Conservation (phyloP, 2,888 invertebrate genomes). For the Eugnorisma glareosa region DNA sequence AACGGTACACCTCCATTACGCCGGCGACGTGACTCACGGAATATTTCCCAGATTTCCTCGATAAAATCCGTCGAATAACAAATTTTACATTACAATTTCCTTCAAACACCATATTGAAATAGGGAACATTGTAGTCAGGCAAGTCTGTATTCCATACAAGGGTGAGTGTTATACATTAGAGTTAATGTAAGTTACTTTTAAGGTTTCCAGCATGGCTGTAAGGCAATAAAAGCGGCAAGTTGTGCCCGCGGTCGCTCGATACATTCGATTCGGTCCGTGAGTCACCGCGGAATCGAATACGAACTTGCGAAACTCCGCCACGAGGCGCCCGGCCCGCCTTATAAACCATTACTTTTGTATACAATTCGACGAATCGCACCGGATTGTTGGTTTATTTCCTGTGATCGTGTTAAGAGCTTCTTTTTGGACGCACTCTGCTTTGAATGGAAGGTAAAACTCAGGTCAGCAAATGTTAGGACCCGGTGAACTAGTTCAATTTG, state of each 20-base stretch:
- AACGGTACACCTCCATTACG: conserved; percentile 35
- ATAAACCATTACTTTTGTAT: conserved; percentile 70
- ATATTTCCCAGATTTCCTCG: conserved; percentile 52
- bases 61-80: conserved; percentile 55
- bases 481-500: conserved; percentile 53
- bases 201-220: conserved; percentile 74
- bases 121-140: conserved; percentile 46
- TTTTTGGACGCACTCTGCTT: conserved; percentile 52
- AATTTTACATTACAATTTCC: conserved; percentile 53
- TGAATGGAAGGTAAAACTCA: conserved; percentile 61
- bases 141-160: conserved; percentile 46
- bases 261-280: conserved; percentile 79
- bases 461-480: conserved; percentile 52
- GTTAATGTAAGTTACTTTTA: conserved; percentile 76
- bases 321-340: conserved; percentile 64
- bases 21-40: conserved; percentile 53
- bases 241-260: conserved; percentile 70
- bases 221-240: conserved; percentile 80
- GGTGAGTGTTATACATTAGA: conserved; percentile 64
- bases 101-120: conserved; percentile 60
- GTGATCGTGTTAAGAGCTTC: conserved; percentile 63
- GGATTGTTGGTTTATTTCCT: conserved; percentile 71
- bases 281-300: conserved; percentile 77
- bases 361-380: conserved; percentile 67
- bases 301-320: conserved; percentile 75